Conservation (phyloP, 2,888 invertebrate species). For the Meiosimyza decipiens region DNA sequence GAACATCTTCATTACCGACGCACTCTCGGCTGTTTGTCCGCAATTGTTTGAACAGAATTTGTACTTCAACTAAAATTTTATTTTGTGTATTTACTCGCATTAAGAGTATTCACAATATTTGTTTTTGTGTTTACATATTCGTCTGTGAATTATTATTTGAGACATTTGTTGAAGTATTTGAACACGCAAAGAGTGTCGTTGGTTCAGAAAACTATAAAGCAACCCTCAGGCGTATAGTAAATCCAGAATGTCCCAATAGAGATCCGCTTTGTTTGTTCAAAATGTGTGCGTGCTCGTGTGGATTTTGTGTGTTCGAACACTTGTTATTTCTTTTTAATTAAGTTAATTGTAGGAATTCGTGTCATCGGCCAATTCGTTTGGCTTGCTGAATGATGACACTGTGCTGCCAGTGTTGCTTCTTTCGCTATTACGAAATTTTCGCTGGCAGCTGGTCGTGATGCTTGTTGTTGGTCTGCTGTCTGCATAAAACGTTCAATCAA, state of each 20-base stretch:
- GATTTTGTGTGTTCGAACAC: constrained; percentile 45
- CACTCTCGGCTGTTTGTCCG: constrained; percentile 25
- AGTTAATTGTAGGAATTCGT: constrained; percentile 62
- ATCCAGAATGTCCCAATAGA: no score
- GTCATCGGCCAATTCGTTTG: constrained; percentile 30
- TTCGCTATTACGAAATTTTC: background rate
- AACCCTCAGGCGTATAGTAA: no score
- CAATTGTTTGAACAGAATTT: constrained; percentile 24
- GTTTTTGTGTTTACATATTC: constrained; percentile 4
- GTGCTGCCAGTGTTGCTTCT: background rate
- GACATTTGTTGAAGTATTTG: constrained; percentile 29
- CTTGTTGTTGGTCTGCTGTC: background rate
- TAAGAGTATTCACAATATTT: background rate
- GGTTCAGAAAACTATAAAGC: background rate
- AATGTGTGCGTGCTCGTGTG: constrained; percentile 32
- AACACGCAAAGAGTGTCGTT: background rate
- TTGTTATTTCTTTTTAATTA: constrained; percentile 66
- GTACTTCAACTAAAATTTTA: constrained; percentile 3
- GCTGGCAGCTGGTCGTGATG: background rate
- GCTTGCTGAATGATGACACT: background rate
- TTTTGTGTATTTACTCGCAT: background rate
- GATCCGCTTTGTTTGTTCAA: constrained; percentile 3
- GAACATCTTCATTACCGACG: constrained; percentile 25
- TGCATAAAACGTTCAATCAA: constrained; percentile 28
- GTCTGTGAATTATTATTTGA: constrained; percentile 15